Evolutionary conservation across 1,140 invertebrate genomes (phyloP), one percentile per base, ranked within the genome.

Genomic region (Cherax destructor): DNA sequence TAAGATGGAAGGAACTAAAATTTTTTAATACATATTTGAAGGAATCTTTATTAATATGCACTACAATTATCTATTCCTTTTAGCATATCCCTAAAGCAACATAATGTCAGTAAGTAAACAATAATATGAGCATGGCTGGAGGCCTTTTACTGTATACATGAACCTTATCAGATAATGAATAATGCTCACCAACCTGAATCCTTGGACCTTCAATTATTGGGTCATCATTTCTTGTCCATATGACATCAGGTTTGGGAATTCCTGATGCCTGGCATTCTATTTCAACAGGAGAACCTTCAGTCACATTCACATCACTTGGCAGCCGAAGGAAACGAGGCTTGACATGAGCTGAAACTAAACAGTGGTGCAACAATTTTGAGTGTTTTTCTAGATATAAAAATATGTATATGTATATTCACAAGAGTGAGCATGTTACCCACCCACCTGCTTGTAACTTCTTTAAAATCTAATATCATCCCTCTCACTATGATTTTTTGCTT

Each of bases 211-310:
- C 93, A 50, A 95, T 93, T 76, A 97, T 93, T 86, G 95, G 95
- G 24, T 96, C 94, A 16, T 95, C 96, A 93, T 97, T 96, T 92
- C 96, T 95, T 79, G 95, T 96, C 97, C 97, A 98, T 72, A 95
- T 95, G 74, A 97, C 96, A 80, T 95, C 94, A 50, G 97, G 97
- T 84, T 94, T 94, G 2, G 97, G 97, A 92, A 95, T 94, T n/a
- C 97, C 97, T 11, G 93, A 94, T 30, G 96, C 97, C 74, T 95
- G 94, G 94, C 97, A 98, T 86, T 96, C 94, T 76, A 98, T 93
- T 69, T 93, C 94, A 7, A 96, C 94, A n/a, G 94, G 93, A 21
- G 95, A 95, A 11, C 96, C 96, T 77, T 95, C 94, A 9, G 93
- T 92, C 0, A 94, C 94, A 41, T 94, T 94, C 0, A 93, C 79